Evolutionary conservation across 64 coral and sea anemone genomes (phyloP), one percentile per base, ranked within the genome.

Genomic region (Catalaphyllia jardinei): DNA sequence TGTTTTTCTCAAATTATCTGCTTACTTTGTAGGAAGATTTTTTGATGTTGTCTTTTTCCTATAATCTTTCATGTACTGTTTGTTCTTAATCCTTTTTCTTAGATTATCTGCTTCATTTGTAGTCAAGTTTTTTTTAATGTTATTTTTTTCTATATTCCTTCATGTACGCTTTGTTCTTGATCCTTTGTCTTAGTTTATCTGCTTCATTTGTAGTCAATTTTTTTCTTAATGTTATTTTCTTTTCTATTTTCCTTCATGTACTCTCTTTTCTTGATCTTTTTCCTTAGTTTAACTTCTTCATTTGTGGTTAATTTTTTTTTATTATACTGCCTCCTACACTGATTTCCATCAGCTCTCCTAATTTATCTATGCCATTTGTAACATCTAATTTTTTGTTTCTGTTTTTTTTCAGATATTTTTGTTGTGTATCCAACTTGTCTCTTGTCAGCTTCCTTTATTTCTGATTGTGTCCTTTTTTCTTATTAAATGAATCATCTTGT

Each of bases 351-450:
- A 24, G 11, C 20, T 72, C 17, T 39, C 51, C 25, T 24, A 18
- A 50, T 83, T 84, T 91, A 19, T 55, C 89, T 39, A 52, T 75
- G 17, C 74, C 67, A 35, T 69, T 91, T 62, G 50, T 80, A 82
- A 31, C 54, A 18, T 4, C 39, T 35, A 16, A 39, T 46, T 71
- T 91, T 74, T 17, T 73, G 52, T 62, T 74, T 91, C 67, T 74
- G 54, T 85, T 84, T 63, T 91, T 12, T 46, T 33, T 91, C 89
- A 91, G 69, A 49, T 85, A 84, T 62, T 19, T 19, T 62, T 62
- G 2, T 4, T 62, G 12, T n/a, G n/a, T n/a, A n/a, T n/a, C n/a
- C n/a, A n/a, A n/a, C n/a, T n/a, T n/a, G n/a, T n/a, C n/a, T n/a
- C n/a, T n/a, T 71, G 3, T 89, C 76, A 51, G 50, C 16, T 71